Percentiles rank a stretch among this genome's conserved stretches.
These are phyloP conservation scores for Catostylus mosaicus DNA, from an alignment of 30 jellyfish, hydroid and myxozoan species.

Conservation along the genomic window DNA sequence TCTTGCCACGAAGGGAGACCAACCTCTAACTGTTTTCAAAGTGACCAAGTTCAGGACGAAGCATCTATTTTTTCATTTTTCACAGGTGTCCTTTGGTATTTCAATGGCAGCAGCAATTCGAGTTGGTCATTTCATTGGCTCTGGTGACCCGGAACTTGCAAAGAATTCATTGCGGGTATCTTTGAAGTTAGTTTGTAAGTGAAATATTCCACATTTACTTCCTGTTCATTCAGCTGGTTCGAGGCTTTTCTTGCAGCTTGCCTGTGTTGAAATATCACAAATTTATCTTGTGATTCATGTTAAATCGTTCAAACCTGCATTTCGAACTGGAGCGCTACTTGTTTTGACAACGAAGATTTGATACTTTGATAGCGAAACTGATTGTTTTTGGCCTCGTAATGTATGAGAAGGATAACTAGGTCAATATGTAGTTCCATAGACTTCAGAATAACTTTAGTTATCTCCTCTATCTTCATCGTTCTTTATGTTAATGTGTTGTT, in stretches of 20 bases:
- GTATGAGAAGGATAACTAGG: too few relatives aligned
- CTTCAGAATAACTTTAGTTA: too few relatives aligned
- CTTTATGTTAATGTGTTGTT: neutral
- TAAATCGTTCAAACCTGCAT: neutral
- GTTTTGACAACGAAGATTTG: neutral
- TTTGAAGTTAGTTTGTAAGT: constrained; percentile 3
- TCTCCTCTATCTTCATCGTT: neutral
- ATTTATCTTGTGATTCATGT: neutral
- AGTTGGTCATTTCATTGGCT: constrained; percentile 58
- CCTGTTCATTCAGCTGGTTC: neutral
- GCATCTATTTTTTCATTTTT: neutral
- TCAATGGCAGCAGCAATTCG: constrained; percentile 71
- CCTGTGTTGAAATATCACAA: neutral
- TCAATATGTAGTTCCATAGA: too few relatives aligned
- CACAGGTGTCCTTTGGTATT: constrained; percentile 45
- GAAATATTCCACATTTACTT: neutral
- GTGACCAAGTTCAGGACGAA: neutral
- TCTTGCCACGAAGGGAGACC: neutral
- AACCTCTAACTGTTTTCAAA: neutral
- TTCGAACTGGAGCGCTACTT: neutral
- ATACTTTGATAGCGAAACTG: neutral
- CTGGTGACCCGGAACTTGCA: constrained; percentile 55
- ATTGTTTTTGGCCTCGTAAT: constrained; percentile 6
- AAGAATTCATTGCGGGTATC: constrained; percentile 19
- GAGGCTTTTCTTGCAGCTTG: neutral